Evolutionary conservation across 2,113 vertebrate species (phyloP).

Genomic region (Gadus chalcogrammus): DNA sequence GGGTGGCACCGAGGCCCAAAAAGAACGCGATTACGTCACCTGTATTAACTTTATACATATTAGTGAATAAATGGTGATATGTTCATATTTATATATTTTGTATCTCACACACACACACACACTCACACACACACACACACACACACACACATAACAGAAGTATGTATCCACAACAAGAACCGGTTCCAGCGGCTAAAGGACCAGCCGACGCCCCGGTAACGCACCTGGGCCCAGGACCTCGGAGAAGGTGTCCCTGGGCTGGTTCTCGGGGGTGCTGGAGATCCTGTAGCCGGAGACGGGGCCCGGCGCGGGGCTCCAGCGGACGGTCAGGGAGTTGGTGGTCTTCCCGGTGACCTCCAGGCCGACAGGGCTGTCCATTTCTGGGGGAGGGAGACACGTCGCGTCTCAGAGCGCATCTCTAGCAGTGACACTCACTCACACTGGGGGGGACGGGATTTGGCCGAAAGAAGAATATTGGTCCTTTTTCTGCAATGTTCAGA

Average conservation of each 20-base stretch:
- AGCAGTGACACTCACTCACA: too few relatives aligned
- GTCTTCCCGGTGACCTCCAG: constrained; percentile 82
- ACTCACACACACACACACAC: too few relatives aligned
- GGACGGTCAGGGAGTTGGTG: constrained; percentile 84
- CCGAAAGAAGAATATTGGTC: too few relatives aligned
- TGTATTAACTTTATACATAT: too few relatives aligned
- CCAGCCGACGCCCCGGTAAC: constrained; percentile 14
- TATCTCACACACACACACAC: too few relatives aligned
- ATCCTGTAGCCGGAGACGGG: constrained; percentile 88
- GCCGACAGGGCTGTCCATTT: constrained; percentile 78
- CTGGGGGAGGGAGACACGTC: constrained; percentile 53
- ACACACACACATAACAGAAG: neutral
- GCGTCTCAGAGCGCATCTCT: too few relatives aligned
- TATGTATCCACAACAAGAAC: neutral
- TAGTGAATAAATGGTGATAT: too few relatives aligned
- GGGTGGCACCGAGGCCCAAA: neutral
- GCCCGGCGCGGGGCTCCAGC: constrained; percentile 86
- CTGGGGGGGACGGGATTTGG: too few relatives aligned
- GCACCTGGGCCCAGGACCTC: constrained; percentile 83
- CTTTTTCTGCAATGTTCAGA: too few relatives aligned
- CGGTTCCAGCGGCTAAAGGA: neutral
- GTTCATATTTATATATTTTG: too few relatives aligned
- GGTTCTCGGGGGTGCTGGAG: constrained; percentile 84
- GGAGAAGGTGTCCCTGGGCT: constrained; percentile 79
- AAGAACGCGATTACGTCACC: too few relatives aligned